phyloP scores from a whole-genome alignment of 2,888 invertebrate species.

The Piscicola geometra region DNA sequence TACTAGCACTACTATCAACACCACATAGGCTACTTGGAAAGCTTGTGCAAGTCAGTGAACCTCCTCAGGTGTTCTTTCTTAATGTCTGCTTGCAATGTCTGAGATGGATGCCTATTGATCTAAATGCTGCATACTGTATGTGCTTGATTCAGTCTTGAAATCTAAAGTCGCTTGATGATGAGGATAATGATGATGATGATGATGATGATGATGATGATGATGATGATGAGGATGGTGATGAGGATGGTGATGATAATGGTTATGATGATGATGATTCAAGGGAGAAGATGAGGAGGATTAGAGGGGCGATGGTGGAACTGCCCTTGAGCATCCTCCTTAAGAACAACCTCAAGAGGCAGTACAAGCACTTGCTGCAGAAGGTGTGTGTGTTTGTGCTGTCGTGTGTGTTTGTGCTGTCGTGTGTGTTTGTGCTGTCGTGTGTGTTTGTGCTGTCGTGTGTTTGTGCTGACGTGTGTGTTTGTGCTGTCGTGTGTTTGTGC shows the following conservation, averaged over 20 bases:
- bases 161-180: too few species aligned
- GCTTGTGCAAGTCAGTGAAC: conserved; percentile 21
- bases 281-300: background rate
- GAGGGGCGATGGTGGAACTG: background rate
- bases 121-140: too few species aligned
- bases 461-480: too few species aligned
- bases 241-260: background rate
- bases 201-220: conserved; percentile 9
- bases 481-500: too few species aligned
- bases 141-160: too few species aligned
- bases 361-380: background rate
- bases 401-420: too few species aligned
- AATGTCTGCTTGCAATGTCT: too few species aligned
- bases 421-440: too few species aligned
- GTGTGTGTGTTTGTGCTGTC: conserved; percentile 14
- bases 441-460: too few species aligned
- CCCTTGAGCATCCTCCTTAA: background rate
- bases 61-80: conserved; percentile 9
- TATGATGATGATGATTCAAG: background rate
- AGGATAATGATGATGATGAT: background rate
- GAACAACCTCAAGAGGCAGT: background rate
- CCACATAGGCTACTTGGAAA: conserved; percentile 16
- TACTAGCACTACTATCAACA: too few species aligned
- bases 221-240: background rate
- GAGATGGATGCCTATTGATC: too few species aligned